Evolutionary conservation across 2,888 invertebrate genomes (phyloP).

Genomic region (Escarpia spicata): DNA sequence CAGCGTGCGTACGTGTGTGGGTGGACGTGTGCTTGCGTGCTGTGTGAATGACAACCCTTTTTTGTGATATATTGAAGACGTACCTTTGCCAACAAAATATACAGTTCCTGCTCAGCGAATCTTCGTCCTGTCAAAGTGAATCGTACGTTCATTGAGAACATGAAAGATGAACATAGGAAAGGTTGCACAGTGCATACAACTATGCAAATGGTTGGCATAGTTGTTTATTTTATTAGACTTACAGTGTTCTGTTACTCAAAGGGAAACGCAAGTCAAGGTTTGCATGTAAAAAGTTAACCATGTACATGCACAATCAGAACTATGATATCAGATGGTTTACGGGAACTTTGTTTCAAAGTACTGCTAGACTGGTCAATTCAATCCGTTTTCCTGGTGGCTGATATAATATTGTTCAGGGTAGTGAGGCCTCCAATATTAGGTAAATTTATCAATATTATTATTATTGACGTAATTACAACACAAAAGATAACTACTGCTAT

Average conservation of each 20-base stretch:
- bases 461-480: slow-evolving; percentile 64
- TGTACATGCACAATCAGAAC: no score
- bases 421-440: slow-evolving; percentile 58
- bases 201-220: no score
- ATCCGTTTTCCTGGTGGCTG: no score
- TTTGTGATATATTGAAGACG: neutral
- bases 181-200: neutral
- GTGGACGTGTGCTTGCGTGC: neutral
- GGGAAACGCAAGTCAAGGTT: no score
- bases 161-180: neutral
- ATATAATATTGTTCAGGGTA: no score
- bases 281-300: no score
- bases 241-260: no score
- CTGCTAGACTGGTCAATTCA: no score
- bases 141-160: neutral
- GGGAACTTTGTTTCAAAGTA: no score
- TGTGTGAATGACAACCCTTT: neutral
- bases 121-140: slow-evolving; percentile 63
- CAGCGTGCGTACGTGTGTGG: neutral
- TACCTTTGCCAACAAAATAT: slow-evolving; percentile 66
- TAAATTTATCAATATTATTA: slow-evolving; percentile 71
- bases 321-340: no score
- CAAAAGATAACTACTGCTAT: neutral
- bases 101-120: slow-evolving; percentile 71
- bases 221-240: no score